phyloP scores from a whole-genome alignment of 2,113 vertebrate species.

The Cacatua alba region DNA sequence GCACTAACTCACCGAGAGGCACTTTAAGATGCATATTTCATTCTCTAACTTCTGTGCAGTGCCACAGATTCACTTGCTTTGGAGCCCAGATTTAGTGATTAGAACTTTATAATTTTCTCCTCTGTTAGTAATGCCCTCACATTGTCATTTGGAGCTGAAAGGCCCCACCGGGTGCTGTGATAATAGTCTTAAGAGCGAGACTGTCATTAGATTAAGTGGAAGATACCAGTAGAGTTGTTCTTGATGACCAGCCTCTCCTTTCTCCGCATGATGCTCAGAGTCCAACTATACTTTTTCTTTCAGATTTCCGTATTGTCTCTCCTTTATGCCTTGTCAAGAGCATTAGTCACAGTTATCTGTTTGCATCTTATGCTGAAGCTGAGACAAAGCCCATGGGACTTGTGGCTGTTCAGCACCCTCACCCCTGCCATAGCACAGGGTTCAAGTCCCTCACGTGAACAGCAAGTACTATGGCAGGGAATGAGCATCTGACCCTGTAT shows the following conservation, averaged over 20 bases:
- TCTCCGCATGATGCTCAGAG: background rate
- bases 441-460: accelerated
- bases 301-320: background rate
- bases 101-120: background rate
- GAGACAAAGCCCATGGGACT: background rate
- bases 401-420: background rate
- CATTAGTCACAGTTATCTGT: background rate
- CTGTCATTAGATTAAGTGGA: background rate
- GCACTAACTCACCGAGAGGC: background rate
- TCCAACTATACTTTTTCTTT: background rate
- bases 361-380: background rate
- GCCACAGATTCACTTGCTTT: background rate
- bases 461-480: background rate
- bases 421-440: background rate
- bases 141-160: background rate
- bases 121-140: background rate
- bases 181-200: background rate
- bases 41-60: background rate
- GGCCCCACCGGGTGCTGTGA: background rate
- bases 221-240: background rate
- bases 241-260: background rate
- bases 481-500: accelerated
- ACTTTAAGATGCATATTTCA: background rate
- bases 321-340: background rate
- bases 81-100: background rate